Percentiles rank a stretch among this genome's conserved stretches.
phyloP scores from a whole-genome alignment of 2,888 invertebrate species.

The Urechis unicinctus region DNA sequence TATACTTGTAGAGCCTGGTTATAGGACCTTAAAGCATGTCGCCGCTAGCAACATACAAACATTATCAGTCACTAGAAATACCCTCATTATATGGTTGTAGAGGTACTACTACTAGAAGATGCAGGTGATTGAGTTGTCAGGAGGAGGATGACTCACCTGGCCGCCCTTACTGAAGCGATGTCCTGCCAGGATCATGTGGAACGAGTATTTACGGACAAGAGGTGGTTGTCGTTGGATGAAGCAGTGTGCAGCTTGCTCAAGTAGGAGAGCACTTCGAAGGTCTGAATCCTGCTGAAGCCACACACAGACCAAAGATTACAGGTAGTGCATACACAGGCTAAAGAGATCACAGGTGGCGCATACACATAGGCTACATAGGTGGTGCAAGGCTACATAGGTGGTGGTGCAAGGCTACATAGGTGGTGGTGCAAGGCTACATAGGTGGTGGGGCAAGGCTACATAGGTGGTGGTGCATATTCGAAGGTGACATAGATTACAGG shows the following conservation, averaged over 20 bases:
- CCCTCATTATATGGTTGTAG: not conserved
- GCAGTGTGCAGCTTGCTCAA: slow-evolving; percentile 93
- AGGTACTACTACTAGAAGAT: not conserved
- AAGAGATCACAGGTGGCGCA: no score
- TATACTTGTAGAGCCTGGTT: slow-evolving; percentile 85
- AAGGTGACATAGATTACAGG: no score
- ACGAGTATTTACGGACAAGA: slow-evolving; percentile 87
- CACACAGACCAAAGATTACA: no score
- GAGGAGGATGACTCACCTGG: slow-evolving; percentile 55
- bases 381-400: no score
- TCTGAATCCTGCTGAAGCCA: slow-evolving; percentile 69
- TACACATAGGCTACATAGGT: no score
- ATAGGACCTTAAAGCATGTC: slow-evolving; percentile 86
- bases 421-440: no score
- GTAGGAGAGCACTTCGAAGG: slow-evolving; percentile 80
- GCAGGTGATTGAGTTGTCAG: no score
- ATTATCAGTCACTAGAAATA: not conserved
- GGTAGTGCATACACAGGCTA: no score
- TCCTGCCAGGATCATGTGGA: slow-evolving; percentile 93
- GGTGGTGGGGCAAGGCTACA: no score
- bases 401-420: no score
- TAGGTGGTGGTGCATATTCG: no score
- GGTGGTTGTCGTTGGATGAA: slow-evolving; percentile 66
- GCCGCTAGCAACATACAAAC: slow-evolving; percentile 52
- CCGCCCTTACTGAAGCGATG: slow-evolving; percentile 90